Evolutionary conservation across 2,113 vertebrate species (phyloP), one percentile per base, ranked within the genome.

Genomic region (Astur gentilis): DNA sequence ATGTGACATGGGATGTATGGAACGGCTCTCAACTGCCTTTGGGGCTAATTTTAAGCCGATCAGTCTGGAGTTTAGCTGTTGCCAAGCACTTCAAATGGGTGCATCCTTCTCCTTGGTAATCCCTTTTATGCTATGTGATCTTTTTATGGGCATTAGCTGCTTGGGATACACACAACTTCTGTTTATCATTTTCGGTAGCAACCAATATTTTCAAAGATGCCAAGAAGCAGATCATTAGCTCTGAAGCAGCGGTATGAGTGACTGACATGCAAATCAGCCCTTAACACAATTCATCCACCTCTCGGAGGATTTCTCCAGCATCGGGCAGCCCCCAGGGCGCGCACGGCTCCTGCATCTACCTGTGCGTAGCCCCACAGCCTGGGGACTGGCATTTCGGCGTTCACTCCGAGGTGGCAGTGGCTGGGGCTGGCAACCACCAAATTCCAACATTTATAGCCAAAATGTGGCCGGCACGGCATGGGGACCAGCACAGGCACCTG

Each of bases 21-120:
- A 93, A 32, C 64, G 60, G 45, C 42, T 86, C 79, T 75, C 83
- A 66, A 0, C 29, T 83, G 83, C 92, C 83, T 79, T 79, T 79
- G 72, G 60, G 82, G 64, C 49, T 93, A 50, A 89, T 76, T 87
- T 94, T 92, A 92, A 95, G 67, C 20, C 52, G 87, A 75, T 89
- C 60, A 49, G 0, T 50, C 49, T 55, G 62, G 49, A 93, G 31
- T 66, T 79, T 60, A 89, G 47, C 61, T 84, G 64, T 67, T 93
- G 58, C 76, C 3, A 29, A 77, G 49, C 77, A 55, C 64, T 92
- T 83, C 7, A 18, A 77, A 70, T 21, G 55, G 22, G 21, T 83
- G 16, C 27, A 76, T 79, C 87, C 32, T 95, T 85, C 83, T 88
- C 62, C 52, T 88, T 77, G 26, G 58, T 42, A 90, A 80, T 62